Conservation (phyloP, 2,888 invertebrate species). For the Pharmacophagus antenor region DNA sequence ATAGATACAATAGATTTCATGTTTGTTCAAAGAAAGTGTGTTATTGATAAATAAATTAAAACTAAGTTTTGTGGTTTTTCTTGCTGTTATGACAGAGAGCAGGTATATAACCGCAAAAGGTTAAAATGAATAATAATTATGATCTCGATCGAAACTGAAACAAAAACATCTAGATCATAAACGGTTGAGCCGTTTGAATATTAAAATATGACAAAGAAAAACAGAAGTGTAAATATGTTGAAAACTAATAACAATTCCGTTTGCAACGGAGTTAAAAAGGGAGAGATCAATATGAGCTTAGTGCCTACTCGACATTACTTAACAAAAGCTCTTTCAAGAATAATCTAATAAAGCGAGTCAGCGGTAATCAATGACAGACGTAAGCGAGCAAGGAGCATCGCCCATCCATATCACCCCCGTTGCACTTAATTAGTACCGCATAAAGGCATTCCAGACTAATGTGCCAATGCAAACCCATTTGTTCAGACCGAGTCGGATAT, state of each 20-base stretch:
- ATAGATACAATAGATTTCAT: too few relatives aligned
- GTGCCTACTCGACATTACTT: background rate
- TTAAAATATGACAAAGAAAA: background rate
- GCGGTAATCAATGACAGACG: conserved; percentile 20
- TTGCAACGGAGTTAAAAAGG: background rate
- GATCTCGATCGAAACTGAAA: too few relatives aligned
- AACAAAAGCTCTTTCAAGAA: conserved; percentile 8
- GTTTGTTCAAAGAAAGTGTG: too few relatives aligned
- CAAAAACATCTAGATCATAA: too few relatives aligned
- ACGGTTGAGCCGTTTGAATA: too few relatives aligned
- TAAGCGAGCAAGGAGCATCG: conserved; percentile 24
- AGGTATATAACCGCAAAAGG: too few relatives aligned
- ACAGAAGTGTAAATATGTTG: background rate
- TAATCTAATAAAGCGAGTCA: conserved; percentile 28
- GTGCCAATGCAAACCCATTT: conserved; percentile 28
- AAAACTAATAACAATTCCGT: background rate
- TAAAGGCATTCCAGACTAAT: conserved; percentile 30
- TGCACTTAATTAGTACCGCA: conserved; percentile 28
- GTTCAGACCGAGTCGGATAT: conserved; percentile 13
- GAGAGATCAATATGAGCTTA: background rate
- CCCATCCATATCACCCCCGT: conserved; percentile 23
- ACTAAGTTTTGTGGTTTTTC: too few relatives aligned
- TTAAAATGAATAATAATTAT: too few relatives aligned
- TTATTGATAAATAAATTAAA: too few relatives aligned
- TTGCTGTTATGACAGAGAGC: too few relatives aligned